Percentiles rank a stretch among this genome's conserved stretches.
phyloP scores from a whole-genome alignment of 2,888 invertebrate species.

The Philaethria dido region DNA sequence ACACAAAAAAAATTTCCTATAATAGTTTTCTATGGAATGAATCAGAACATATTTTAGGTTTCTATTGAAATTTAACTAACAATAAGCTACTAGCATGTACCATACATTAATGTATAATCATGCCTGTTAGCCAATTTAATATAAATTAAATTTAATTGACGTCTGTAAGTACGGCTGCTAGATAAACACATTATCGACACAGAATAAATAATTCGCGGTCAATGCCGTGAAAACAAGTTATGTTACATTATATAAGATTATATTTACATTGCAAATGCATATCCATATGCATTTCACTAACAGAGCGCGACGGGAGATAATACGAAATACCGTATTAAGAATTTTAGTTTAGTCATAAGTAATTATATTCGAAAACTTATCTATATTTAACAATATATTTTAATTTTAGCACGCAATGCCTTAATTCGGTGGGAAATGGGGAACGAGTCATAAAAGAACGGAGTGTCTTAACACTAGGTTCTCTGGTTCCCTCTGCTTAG shows the following conservation, averaged over 20 bases:
- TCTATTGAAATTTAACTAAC: no score
- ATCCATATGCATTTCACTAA: conserved; percentile 43
- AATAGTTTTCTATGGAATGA: no score
- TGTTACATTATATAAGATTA: conserved; percentile 30
- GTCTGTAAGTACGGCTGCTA: neutral
- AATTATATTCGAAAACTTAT: neutral
- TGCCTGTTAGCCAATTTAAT: neutral
- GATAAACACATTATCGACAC: neutral
- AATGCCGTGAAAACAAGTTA: conserved; percentile 40
- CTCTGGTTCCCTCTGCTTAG: no score
- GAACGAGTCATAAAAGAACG: no score
- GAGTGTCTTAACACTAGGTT: no score
- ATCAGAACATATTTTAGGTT: no score
- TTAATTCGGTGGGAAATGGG: no score
- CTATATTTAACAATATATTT: neutral
- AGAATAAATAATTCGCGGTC: conserved; percentile 31
- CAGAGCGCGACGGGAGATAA: conserved; percentile 29
- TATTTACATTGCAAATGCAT: conserved; percentile 37
- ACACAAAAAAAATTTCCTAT: no score
- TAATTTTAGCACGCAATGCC: no score
- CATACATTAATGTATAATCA: no score
- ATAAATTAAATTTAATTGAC: neutral
- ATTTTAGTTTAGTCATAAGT: neutral
- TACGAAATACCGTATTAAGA: neutral
- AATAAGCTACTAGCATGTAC: no score